Percentiles rank a stretch among this genome's conserved stretches.
These are phyloP conservation scores for Whitmania pigra DNA, from an alignment of 1,140 invertebrate species.

Conservation along the genomic window DNA sequence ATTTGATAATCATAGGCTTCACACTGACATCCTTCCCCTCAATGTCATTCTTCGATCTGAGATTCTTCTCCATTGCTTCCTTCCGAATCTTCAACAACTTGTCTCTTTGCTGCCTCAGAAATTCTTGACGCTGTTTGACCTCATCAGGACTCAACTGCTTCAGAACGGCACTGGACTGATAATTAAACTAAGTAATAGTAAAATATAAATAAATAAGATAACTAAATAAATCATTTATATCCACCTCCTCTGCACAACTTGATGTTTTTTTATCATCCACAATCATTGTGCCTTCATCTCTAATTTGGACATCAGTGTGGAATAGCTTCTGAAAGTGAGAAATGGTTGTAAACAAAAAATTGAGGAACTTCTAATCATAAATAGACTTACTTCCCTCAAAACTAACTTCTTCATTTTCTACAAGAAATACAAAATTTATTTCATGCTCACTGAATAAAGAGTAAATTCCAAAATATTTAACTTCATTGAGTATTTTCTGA, in stretches of 20 bases:
- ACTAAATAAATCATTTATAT: background rate
- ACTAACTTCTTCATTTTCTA: too few relatives aligned
- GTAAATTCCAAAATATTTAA: too few relatives aligned
- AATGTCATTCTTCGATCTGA: slow-evolving; percentile 35
- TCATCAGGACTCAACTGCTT: slow-evolving; percentile 48
- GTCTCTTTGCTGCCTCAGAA: slow-evolving; percentile 71
- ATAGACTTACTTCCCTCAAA: too few relatives aligned
- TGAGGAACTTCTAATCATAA: too few relatives aligned
- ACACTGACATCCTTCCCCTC: slow-evolving; percentile 28
- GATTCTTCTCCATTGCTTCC: slow-evolving; percentile 62
- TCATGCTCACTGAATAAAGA: too few relatives aligned
- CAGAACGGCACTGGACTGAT: slow-evolving; percentile 19
- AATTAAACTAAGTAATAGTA: background rate
- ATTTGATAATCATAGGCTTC: slow-evolving; percentile 56
- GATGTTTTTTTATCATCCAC: too few relatives aligned
- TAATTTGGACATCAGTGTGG: too few relatives aligned
- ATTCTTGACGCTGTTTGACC: slow-evolving; percentile 64
- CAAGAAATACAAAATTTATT: too few relatives aligned
- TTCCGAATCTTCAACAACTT: slow-evolving; percentile 76
- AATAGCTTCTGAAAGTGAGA: too few relatives aligned
- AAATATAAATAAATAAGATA: slow-evolving; percentile 11
- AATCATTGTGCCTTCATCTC: too few relatives aligned
- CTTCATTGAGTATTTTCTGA: too few relatives aligned
- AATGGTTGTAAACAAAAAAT: too few relatives aligned
- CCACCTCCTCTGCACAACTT: background rate